Evolutionary conservation across 2,888 invertebrate species (phyloP).

Genomic region (Sphinx pinastri): DNA sequence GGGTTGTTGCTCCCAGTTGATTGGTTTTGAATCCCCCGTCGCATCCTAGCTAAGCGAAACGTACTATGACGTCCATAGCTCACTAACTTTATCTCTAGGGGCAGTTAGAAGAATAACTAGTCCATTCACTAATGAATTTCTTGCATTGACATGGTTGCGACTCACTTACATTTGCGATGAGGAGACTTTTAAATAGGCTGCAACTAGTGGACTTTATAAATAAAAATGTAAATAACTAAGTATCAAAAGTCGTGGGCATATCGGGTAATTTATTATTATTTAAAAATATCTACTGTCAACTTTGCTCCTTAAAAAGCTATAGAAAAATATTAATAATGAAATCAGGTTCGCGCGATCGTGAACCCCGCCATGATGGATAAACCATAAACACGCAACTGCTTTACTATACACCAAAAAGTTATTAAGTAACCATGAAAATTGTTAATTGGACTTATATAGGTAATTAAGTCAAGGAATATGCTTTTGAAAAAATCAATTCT

Average conservation of each 20-base stretch:
- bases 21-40: constrained; percentile 7
- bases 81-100: too few relatives aligned
- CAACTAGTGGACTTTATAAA: too few relatives aligned
- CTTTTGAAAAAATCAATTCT: neutral
- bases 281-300: neutral
- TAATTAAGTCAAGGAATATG: neutral
- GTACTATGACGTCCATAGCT: too few relatives aligned
- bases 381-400: constrained; percentile 15
- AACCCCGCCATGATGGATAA: constrained; percentile 3
- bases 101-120: too few relatives aligned
- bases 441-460: constrained; percentile 10
- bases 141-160: too few relatives aligned
- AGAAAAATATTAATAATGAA: constrained; percentile 3
- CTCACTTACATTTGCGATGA: too few relatives aligned
- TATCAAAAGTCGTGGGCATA: too few relatives aligned
- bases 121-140: too few relatives aligned
- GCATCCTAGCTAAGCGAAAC: neutral
- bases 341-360: neutral
- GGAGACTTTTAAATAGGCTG: too few relatives aligned
- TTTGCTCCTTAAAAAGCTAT: neutral
- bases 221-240: too few relatives aligned
- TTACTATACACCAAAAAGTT: neutral
- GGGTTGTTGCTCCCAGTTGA: constrained; percentile 7
- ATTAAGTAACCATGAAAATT: neutral
- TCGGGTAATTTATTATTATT: neutral